Conservation (phyloP, 2,113 vertebrate species). For the Pagrus major region DNA sequence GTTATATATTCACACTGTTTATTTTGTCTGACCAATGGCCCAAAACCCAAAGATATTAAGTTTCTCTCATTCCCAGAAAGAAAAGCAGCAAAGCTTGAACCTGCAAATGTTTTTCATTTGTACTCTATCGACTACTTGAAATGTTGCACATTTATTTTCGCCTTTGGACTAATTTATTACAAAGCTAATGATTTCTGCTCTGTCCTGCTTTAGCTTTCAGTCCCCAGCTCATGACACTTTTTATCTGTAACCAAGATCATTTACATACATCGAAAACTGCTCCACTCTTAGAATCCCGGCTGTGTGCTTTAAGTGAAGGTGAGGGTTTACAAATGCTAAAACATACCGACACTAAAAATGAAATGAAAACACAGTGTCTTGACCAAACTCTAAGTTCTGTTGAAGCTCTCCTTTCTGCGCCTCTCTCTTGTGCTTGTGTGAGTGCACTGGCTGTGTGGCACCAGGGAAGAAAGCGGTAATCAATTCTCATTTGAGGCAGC, state of each 20-base stretch:
- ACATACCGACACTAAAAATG: background rate
- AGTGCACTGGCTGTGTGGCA: slow-evolving; percentile 12
- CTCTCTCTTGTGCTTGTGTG: background rate
- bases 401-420: background rate
- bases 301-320: background rate
- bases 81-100: background rate
- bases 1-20: background rate
- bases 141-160: background rate
- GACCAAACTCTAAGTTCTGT: background rate
- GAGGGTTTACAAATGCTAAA: background rate
- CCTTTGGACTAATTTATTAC: background rate
- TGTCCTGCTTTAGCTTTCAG: background rate
- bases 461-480: slow-evolving; percentile 53
- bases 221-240: background rate
- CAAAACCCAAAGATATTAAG: background rate
- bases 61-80: background rate
- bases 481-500: slow-evolving; percentile 55
- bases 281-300: background rate
- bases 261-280: background rate
- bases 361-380: background rate
- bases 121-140: background rate
- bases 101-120: background rate
- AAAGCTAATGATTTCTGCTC: background rate
- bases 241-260: background rate
- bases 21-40: background rate